Evolutionary conservation across 2,113 vertebrate genomes (phyloP), one percentile per base, ranked within the genome.

Genomic region (Phycodurus eques): DNA sequence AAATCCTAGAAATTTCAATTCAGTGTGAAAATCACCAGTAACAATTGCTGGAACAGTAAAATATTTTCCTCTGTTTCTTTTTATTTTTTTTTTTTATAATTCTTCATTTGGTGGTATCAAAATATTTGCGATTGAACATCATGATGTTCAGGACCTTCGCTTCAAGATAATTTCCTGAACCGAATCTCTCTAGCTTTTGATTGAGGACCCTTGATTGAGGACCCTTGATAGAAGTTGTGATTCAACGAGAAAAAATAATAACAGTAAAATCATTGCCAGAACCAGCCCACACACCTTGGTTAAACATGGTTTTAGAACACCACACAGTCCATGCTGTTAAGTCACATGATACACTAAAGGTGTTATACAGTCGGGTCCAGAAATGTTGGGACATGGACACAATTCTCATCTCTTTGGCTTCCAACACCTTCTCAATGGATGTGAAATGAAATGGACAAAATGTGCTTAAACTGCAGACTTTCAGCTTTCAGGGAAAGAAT

Each of bases 281-380:
- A 68, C 20, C 35, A 64, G 51, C 22, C 43, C 46, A 27, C 39
- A 33, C 31, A 65, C 20, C 51, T 70, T 44, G 10, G 44, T 83
- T 71, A 15, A 62, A 51, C 53, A 56, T 0, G 0, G 31, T 70
- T 60, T 65, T 43, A 64, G 19, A 47, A 31, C 64, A 27, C 44
- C 19, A 74, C 67, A 7, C 22, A 64, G 35, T 80, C 80, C 92
- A 91, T 93, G 92, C 91, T 22, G 87, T 91, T 91, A 77, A 62
- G 33, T 56, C 62, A 79, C 61, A 46, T 2, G 12, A 73, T 53
- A 76, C 13, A 64, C 4, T 43, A 42, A 27, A 11, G 12, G 13
- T 20, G 43, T 66, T 66, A 47, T 15, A 3, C 35, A 39, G 35
- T 39, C 35, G 6, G 6, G 35, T 39, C 35, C 6, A 6, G 35